A percentile compares a stretch with the other conserved stretches of the same genome.
These are phyloP conservation scores for Chionomys nivalis DNA, from an alignment of 2,113 vertebrate species.

Conservation along the genomic window DNA sequence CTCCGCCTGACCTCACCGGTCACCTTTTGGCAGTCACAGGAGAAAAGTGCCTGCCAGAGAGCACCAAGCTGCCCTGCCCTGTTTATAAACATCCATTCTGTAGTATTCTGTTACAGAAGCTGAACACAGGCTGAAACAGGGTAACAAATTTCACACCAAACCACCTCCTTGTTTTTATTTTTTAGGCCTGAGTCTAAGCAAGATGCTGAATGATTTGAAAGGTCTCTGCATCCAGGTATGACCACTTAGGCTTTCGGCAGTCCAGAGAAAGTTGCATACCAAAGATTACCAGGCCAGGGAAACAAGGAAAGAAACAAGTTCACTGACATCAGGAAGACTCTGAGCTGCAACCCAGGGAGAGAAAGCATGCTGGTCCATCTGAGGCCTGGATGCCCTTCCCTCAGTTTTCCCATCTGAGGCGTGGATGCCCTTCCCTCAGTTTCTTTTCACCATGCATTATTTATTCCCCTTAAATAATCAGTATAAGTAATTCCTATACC, in stretches of 20 bases:
- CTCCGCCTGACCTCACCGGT: not conserved
- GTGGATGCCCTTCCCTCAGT: no score
- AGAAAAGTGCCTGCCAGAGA: not conserved
- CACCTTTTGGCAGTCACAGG: not conserved
- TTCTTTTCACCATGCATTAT: not conserved
- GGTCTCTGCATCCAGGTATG: not conserved
- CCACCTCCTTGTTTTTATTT: not conserved
- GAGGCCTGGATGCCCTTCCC: not conserved
- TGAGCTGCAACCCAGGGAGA: not conserved
- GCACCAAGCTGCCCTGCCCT: not conserved
- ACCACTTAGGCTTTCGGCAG: not conserved
- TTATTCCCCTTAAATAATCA: not conserved
- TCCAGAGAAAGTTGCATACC: not conserved
- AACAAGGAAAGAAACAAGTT: not conserved
- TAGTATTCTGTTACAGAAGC: not conserved
- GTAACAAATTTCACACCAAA: not conserved
- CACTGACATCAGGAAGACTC: not conserved
- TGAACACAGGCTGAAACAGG: not conserved
- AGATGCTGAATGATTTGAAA: not conserved
- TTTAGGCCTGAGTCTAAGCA: not conserved
- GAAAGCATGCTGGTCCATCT: not conserved
- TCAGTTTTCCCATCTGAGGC: no score
- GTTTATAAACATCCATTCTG: not conserved
- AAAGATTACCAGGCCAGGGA: not conserved
- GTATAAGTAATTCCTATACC: not conserved